Conservation (phyloP, 64 coral and sea anemone genomes). For the Porites lutea region DNA sequence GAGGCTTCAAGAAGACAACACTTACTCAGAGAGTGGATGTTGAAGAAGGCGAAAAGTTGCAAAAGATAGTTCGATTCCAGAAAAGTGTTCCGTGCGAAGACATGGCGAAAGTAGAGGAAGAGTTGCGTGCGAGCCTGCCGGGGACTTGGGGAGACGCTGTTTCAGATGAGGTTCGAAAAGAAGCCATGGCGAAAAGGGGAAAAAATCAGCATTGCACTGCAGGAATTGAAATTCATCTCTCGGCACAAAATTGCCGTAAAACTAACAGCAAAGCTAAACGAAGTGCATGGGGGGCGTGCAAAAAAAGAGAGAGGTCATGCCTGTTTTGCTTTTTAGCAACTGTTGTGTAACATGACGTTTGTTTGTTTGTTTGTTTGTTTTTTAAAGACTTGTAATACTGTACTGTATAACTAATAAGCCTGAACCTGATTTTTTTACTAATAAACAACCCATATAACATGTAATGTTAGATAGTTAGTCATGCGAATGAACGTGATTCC, state of each 20-base stretch:
- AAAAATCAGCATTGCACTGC: constrained; percentile 43
- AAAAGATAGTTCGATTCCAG: background rate
- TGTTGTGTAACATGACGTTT: too few relatives aligned
- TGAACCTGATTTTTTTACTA: too few relatives aligned
- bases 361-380: too few relatives aligned
- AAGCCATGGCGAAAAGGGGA: background rate
- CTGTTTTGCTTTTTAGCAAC: too few relatives aligned
- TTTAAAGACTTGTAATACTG: too few relatives aligned
- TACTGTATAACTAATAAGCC: too few relatives aligned
- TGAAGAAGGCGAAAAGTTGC: background rate
- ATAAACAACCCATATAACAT: too few relatives aligned
- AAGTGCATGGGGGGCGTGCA: background rate
- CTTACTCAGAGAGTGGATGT: background rate
- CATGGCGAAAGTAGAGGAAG: constrained; percentile 19
- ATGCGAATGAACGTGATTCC: too few relatives aligned
- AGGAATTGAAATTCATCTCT: constrained; percentile 73
- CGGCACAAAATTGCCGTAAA: background rate
- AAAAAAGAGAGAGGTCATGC: too few relatives aligned
- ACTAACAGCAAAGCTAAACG: background rate
- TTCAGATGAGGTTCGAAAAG: constrained; percentile 4
- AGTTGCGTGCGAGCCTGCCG: constrained; percentile 40
- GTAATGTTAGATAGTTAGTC: too few relatives aligned
- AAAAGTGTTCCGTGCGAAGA: constrained; percentile 48
- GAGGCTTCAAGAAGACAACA: constrained; percentile 2
- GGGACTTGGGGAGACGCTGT: constrained; percentile 33